Percentiles rank a stretch among this genome's conserved stretches.
Evolutionary conservation across 2,797 vertebrate species (phyloP).

Genomic region (Uromys caudimaculatus): DNA sequence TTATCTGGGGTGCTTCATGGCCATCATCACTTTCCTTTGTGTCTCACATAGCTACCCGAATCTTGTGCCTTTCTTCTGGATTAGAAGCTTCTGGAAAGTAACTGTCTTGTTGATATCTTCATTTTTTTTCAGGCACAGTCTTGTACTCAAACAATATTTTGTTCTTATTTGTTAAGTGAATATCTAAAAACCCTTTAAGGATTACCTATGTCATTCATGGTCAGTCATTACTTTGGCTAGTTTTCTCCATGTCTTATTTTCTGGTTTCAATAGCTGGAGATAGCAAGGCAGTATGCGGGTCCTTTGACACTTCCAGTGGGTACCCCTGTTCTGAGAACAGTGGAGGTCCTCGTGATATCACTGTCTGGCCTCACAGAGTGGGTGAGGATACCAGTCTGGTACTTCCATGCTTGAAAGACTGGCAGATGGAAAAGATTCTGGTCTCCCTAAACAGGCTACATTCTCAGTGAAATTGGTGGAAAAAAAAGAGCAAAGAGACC

Average conservation of each 20-base stretch:
- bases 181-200: neutral
- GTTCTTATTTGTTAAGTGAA: neutral
- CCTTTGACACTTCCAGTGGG: neutral
- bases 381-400: neutral
- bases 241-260: neutral
- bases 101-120: neutral
- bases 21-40: neutral
- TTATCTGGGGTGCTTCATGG: neutral
- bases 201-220: neutral
- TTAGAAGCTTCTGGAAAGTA: slow-evolving; percentile 23
- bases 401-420: neutral
- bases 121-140: neutral
- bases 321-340: neutral
- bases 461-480: slow-evolving; percentile 54
- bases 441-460: neutral
- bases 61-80: neutral
- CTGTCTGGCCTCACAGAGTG: neutral
- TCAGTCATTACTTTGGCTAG: neutral
- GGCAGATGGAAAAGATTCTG: slow-evolving; percentile 48
- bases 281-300: slow-evolving; percentile 8
- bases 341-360: neutral
- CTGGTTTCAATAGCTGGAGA: slow-evolving; percentile 11
- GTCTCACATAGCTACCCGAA: neutral
- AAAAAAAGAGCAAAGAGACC: slow-evolving; percentile 61
- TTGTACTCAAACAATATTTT: neutral